These are phyloP conservation scores for Acipenser transmontanus DNA, from an alignment of 2,797 vertebrate species.

Conservation along the genomic window DNA sequence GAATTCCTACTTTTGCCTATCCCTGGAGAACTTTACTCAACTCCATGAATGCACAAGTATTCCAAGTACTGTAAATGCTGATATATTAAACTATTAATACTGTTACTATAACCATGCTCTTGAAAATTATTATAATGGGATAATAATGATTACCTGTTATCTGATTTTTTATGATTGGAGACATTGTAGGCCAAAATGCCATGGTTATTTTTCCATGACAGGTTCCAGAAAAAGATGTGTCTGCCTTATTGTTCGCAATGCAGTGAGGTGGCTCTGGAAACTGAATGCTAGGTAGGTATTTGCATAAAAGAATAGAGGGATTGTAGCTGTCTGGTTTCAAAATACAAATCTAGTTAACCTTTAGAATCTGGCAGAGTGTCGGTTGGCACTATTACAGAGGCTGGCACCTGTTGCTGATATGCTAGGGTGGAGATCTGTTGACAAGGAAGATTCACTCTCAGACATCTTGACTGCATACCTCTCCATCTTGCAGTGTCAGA, in stretches of 20 bases:
- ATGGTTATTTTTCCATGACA: constrained; percentile 30
- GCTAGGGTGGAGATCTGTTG: constrained; percentile 36
- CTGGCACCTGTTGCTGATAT: constrained; percentile 48
- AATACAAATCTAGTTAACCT: constrained; percentile 53
- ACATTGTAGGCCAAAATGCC: constrained; percentile 32
- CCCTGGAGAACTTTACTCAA: no score
- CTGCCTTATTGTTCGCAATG: constrained; percentile 39
- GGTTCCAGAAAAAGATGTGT: constrained; percentile 31
- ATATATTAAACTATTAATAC: no score
- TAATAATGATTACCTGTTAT: constrained; percentile 15
- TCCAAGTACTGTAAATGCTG: no score
- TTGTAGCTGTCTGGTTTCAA: constrained; percentile 46
- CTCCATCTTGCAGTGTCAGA: constrained; percentile 2
- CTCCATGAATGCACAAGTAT: no score
- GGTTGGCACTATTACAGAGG: constrained; percentile 41
- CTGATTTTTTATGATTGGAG: constrained; percentile 22
- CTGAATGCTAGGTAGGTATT: constrained; percentile 42
- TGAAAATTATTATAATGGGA: constrained; percentile 16
- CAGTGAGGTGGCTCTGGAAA: constrained; percentile 40
- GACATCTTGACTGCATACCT: not conserved
- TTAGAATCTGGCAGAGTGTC: constrained; percentile 43
- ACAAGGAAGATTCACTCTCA: constrained; percentile 23
- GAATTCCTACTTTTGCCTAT: no score
- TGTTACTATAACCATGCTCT: no score
- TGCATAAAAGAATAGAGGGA: constrained; percentile 44